Evolutionary conservation across 2,888 invertebrate genomes (phyloP).

Genomic region (Heliconius cydno): DNA sequence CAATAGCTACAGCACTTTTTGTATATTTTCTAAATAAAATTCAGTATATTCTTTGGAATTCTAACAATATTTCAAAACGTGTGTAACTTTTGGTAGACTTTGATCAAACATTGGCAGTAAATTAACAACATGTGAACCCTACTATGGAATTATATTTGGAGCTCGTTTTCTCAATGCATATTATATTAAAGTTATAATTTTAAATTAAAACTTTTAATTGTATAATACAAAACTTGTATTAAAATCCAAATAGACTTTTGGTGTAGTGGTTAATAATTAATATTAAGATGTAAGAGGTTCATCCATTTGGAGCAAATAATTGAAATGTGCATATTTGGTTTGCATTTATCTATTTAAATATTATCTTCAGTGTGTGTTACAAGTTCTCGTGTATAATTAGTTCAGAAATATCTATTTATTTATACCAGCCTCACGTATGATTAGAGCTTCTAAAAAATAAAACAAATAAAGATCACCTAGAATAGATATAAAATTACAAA

Average conservation of each 20-base stretch:
- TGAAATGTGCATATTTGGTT: neutral
- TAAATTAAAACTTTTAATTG: no score
- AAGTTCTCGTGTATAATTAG: neutral
- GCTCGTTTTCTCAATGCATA: neutral
- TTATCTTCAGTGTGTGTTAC: neutral
- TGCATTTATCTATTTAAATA: neutral
- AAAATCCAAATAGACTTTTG: neutral
- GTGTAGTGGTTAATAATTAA: neutral
- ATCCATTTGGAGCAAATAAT: neutral
- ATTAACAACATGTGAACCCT: constrained; percentile 44
- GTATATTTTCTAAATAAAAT: constrained; percentile 27
- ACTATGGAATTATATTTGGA: constrained; percentile 38
- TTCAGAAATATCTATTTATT: neutral
- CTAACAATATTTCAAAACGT: constrained; percentile 32
- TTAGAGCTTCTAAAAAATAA: neutral
- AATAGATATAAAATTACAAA: no score
- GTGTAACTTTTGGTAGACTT: constrained; percentile 41
- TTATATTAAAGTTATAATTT: neutral
- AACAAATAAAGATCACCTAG: neutral
- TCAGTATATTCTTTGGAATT: constrained; percentile 25
- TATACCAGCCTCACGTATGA: neutral
- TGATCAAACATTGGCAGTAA: constrained; percentile 48
- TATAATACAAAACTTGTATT: neutral
- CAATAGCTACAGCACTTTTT: constrained; percentile 8
- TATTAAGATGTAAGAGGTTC: no score